These are phyloP conservation scores for Orchestia grillus DNA, from an alignment of 1,140 invertebrate genomes.

Conservation along the genomic window DNA sequence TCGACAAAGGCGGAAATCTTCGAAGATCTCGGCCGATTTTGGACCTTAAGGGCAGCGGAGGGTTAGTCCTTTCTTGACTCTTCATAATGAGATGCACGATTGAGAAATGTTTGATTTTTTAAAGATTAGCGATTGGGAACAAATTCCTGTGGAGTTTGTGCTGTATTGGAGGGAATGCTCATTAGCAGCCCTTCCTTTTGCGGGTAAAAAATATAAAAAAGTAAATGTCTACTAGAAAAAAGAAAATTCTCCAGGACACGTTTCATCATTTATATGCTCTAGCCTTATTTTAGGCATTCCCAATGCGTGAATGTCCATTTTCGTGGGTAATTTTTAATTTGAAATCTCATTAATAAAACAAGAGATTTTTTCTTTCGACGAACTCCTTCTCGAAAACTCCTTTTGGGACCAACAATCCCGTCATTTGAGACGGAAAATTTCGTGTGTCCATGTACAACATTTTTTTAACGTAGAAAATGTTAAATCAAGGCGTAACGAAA, in stretches of 20 bases:
- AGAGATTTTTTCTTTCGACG: too few relatives aligned
- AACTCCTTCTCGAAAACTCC: not conserved
- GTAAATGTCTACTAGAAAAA: not conserved
- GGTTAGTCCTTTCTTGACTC: not conserved
- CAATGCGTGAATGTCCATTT: not conserved
- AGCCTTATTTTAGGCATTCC: not conserved
- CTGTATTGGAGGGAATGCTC: slow-evolving; percentile 30
- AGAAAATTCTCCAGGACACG: not conserved
- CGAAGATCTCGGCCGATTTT: not conserved
- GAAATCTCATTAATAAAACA: not conserved
- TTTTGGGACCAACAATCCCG: not conserved
- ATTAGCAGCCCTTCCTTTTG: slow-evolving; percentile 12
- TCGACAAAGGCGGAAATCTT: slow-evolving; percentile 27
- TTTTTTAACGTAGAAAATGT: not conserved
- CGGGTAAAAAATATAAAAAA: not conserved
- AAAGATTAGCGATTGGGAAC: slow-evolving; percentile 50
- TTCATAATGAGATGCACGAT: slow-evolving; percentile 17
- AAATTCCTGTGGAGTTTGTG: slow-evolving; percentile 34
- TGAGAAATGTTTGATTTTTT: slow-evolving; percentile 53
- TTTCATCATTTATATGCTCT: not conserved
- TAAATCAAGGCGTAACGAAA: not conserved
- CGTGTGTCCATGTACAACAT: not conserved
- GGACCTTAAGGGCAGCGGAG: not conserved
- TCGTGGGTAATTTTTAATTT: not conserved
- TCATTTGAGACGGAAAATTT: not conserved